Conservation (phyloP, 2,113 vertebrate species). For the Neofelis nebulosa region DNA sequence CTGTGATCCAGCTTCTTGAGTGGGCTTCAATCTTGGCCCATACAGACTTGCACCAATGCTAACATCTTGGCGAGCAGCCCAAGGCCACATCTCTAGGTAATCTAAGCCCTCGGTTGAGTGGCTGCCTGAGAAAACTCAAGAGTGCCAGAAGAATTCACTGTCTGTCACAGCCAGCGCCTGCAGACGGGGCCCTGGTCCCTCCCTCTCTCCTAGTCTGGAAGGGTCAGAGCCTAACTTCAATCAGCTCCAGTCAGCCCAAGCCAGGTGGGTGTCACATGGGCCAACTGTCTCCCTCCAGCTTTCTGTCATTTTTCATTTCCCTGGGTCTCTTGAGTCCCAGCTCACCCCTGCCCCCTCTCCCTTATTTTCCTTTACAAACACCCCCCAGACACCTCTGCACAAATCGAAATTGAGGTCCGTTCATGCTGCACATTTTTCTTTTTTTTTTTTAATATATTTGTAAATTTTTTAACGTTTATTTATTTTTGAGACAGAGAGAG, state of each 20-base stretch:
- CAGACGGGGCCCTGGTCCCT: accelerated
- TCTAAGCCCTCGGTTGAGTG: no score
- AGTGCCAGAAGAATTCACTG: not conserved
- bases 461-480: no score
- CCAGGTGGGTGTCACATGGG: no score
- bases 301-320: not conserved
- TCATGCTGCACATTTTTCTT: not conserved
- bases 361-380: not conserved
- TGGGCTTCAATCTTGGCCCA: not conserved
- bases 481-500: no score
- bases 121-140: not conserved
- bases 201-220: not conserved
- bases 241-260: not conserved
- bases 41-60: not conserved
- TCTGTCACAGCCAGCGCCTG: no score
- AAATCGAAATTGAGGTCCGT: not conserved
- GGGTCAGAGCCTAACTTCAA: accelerated
- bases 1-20: not conserved
- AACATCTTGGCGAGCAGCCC: not conserved
- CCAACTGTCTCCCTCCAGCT: not conserved
- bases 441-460: no score
- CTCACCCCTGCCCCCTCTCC: accelerated
- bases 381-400: no score
- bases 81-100: not conserved
- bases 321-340: not conserved